phyloP scores from a whole-genome alignment of 2,113 vertebrate species.

The Stictonetta naevosa region DNA sequence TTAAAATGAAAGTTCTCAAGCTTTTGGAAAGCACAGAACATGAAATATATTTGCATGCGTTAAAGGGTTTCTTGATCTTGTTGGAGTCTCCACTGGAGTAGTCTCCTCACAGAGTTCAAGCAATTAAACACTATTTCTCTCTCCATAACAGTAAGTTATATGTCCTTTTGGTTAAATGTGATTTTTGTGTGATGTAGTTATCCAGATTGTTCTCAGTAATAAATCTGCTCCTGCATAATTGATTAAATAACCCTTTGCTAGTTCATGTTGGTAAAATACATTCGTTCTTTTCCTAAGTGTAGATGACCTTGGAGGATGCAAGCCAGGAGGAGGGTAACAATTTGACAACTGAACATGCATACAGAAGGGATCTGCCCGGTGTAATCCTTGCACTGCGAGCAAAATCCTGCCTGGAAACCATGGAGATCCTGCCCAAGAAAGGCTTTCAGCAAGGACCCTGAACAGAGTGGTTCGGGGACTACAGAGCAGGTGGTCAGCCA shows the following conservation, averaged over 20 bases:
- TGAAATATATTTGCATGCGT: neutral
- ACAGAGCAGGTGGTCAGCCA: neutral
- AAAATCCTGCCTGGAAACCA: neutral
- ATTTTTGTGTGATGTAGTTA: conserved; percentile 12
- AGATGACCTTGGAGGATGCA: neutral
- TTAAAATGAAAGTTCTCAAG: neutral
- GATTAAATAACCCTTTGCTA: conserved; percentile 57
- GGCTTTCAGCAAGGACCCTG: neutral
- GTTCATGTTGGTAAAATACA: conserved; percentile 40
- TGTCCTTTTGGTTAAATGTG: neutral
- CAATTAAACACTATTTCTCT: conserved; percentile 27
- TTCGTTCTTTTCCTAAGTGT: neutral
- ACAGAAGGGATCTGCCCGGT: neutral
- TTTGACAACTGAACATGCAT: neutral
- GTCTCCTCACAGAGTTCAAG: neutral
- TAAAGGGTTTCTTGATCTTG: neutral
- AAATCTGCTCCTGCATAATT: conserved; percentile 43
- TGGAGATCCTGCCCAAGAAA: neutral
- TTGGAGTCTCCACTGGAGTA: neutral
- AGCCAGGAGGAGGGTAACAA: neutral
- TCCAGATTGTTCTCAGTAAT: conserved; percentile 16
- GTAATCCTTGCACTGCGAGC: neutral
- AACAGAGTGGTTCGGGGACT: neutral
- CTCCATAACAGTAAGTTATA: neutral
- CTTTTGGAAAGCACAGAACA: neutral